Evolutionary conservation across 2,888 invertebrate species (phyloP), one percentile per base, ranked within the genome.

Genomic region (Coleophora deauratella): DNA sequence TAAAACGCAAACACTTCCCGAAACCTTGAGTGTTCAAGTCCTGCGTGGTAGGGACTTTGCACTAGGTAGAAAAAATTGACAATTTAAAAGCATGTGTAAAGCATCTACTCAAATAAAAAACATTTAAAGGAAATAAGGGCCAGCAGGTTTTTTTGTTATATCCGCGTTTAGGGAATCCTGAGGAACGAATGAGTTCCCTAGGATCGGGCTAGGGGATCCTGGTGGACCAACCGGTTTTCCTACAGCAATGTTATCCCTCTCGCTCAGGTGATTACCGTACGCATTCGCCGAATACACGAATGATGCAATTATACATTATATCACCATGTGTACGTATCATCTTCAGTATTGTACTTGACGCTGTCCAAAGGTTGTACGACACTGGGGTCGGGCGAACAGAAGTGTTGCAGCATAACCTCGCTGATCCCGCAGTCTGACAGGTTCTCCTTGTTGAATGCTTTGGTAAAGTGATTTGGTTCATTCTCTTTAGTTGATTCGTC

Each of bases 341-440:
- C 89, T 37, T 88, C 88, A 11, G 80, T 68, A 34, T 87, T 88
- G 62, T 88, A 92, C 55, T 91, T 91, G 27, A 92, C 74, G 61
- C 90, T 90, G 56, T 92, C 92, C 27, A 91, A 63, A 36, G 87
- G 72, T 51, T 82, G 73, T 11, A 91, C 77, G 8, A 79, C 55
- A 11, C 65, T 61, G 1, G 85, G 75, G 59, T 91, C 88, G 1
- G 88, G 64, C 0, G 87, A 87, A 62, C 93, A 93, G 71, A 93
- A 91, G 44, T 88, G 85, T 51, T 89, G 87, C n/a, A 93, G 70
- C 62, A 91, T 79, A 15, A 81, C 78, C 7, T 87, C 73, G 49
- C 79, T 88, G 27, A 96, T 84, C 6, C 96, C 96, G 65, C 95
- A 95, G 69, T 96, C 96, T 0, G 93, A 93, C n/a, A 96, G 86